These are phyloP conservation scores for Trigoniulus corallinus DNA, from an alignment of 1,140 invertebrate genomes.

Conservation along the genomic window DNA sequence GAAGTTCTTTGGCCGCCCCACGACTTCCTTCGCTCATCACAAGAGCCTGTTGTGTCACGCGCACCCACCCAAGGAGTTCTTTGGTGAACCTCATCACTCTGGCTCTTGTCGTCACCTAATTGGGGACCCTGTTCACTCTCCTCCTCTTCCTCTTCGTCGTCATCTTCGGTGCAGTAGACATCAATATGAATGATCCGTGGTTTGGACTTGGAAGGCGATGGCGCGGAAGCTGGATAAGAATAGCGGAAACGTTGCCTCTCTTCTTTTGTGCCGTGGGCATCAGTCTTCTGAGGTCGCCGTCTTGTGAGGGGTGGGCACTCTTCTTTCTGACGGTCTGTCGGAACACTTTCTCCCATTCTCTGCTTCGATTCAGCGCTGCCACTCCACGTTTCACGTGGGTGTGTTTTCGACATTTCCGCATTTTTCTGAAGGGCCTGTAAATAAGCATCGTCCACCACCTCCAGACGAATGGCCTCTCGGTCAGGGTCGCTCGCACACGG, in stretches of 20 bases:
- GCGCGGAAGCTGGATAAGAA: neutral
- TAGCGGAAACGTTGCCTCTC: neutral
- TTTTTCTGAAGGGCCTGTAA: too few relatives aligned
- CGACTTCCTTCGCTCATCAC: neutral
- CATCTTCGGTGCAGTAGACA: conserved; percentile 38
- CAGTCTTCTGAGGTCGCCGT: neutral
- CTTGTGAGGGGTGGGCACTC: conserved; percentile 9
- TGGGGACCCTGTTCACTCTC: too few relatives aligned
- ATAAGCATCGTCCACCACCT: too few relatives aligned
- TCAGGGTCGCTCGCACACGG: too few relatives aligned
- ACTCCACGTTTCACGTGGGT: too few relatives aligned
- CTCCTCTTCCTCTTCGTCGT: neutral
- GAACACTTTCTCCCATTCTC: neutral
- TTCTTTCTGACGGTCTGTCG: conserved; percentile 7
- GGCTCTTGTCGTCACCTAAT: too few relatives aligned
- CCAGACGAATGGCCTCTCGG: too few relatives aligned
- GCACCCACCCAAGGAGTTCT: neutral
- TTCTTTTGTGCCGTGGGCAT: conserved; percentile 2
- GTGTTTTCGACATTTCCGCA: too few relatives aligned
- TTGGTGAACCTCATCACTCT: too few relatives aligned
- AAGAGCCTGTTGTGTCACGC: neutral
- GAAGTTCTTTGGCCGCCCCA: neutral
- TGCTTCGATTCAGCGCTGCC: neutral
- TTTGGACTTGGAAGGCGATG: conserved; percentile 15
- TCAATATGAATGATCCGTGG: conserved; percentile 56